Percentiles rank a stretch among this genome's conserved stretches.
Evolutionary conservation across 1,140 invertebrate genomes (phyloP).

Genomic region (Caenorhabditis briggsae): DNA sequence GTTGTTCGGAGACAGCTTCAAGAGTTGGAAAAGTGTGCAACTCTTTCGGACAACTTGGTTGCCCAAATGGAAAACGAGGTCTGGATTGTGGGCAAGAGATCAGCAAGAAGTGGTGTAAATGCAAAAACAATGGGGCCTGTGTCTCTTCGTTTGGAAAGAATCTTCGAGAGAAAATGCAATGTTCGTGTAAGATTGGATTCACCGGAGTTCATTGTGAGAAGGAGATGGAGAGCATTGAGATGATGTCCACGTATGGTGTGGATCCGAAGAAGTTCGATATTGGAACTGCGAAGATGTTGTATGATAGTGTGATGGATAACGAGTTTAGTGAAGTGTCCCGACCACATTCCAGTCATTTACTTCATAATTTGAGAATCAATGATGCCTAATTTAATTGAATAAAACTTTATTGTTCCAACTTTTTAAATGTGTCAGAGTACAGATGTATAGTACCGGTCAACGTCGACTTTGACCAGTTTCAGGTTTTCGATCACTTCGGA

Average conservation of each 20-base stretch:
- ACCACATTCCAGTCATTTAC: neutral
- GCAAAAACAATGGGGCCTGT: slow-evolving; percentile 1
- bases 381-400: neutral
- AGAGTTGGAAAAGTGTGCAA: slow-evolving; percentile 27
- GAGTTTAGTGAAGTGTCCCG: neutral
- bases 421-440: too few relatives aligned
- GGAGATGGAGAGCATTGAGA: neutral
- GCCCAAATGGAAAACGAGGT: neutral
- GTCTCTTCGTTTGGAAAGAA: slow-evolving; percentile 18
- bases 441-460: too few relatives aligned
- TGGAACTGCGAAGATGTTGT: slow-evolving; percentile 13
- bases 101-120: slow-evolving; percentile 19
- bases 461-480: too few relatives aligned
- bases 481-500: too few relatives aligned
- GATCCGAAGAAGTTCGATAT: slow-evolving; percentile 32
- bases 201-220: neutral
- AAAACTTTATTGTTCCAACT: too few relatives aligned
- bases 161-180: slow-evolving; percentile 9
- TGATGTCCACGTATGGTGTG: slow-evolving; percentile 19
- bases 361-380: slow-evolving; percentile 37
- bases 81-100: neutral
- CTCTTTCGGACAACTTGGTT: neutral
- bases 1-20: neutral
- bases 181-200: neutral
- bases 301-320: neutral